A percentile compares a stretch with the other conserved stretches of the same genome.
phyloP scores from a whole-genome alignment of 2,888 invertebrate species.

The Stenoptilia bipunctidactyla region DNA sequence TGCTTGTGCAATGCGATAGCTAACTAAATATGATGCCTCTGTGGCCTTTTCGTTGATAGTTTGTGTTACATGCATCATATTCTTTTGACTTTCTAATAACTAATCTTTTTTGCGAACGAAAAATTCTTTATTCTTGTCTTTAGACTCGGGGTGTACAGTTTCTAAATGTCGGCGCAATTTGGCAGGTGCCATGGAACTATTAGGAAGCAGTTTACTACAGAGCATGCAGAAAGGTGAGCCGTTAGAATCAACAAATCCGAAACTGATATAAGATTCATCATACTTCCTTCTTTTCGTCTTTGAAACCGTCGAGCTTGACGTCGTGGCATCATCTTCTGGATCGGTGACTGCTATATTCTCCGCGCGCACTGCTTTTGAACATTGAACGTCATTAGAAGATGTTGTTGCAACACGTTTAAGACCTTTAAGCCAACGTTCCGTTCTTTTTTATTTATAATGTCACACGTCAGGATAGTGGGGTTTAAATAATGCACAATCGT shows the following conservation, averaged over 20 bases:
- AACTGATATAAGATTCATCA: slow-evolving; percentile 19
- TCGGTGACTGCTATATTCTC: slow-evolving; percentile 11
- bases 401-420: slow-evolving; percentile 16
- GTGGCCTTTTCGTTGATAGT: slow-evolving; percentile 22
- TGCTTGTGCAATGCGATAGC: slow-evolving; percentile 21
- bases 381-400: slow-evolving; percentile 18
- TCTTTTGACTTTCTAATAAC: slow-evolving; percentile 18
- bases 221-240: slow-evolving; percentile 17
- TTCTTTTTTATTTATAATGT: slow-evolving; percentile 18
- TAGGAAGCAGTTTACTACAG: slow-evolving; percentile 18
- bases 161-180: slow-evolving; percentile 19
- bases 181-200: slow-evolving; percentile 20
- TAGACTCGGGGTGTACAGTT: slow-evolving; percentile 19
- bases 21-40: slow-evolving; percentile 23
- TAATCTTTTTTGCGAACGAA: slow-evolving; percentile 17
- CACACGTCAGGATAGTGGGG: slow-evolving; percentile 16
- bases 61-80: slow-evolving; percentile 17
- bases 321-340: slow-evolving; percentile 14
- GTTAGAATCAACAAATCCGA: slow-evolving; percentile 21
- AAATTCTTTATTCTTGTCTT: slow-evolving; percentile 19
- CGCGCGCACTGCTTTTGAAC: slow-evolving; percentile 16
- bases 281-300: slow-evolving; percentile 18
- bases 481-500: slow-evolving; percentile 13
- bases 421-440: slow-evolving; percentile 19
- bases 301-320: slow-evolving; percentile 18